A percentile compares a stretch with the other conserved stretches of the same genome.
phyloP scores from a whole-genome alignment of 2,888 invertebrate species.

The Magallana nippona region DNA sequence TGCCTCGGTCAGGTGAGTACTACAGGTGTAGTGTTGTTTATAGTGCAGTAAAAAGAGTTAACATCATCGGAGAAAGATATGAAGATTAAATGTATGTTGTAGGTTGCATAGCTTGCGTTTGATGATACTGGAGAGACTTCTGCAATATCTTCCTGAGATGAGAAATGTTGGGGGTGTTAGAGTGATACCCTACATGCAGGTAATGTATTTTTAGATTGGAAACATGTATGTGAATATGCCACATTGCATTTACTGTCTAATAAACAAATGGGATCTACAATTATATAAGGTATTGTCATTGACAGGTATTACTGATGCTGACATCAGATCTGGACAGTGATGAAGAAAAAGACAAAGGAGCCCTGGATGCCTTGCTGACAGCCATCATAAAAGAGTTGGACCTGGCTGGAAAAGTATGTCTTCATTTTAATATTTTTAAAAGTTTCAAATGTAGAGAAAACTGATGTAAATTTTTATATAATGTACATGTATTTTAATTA shows the following conservation, averaged over 20 bases:
- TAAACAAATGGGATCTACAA: too few relatives aligned
- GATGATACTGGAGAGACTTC: constrained; percentile 76
- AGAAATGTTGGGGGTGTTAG: constrained; percentile 90
- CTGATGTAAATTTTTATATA: too few relatives aligned
- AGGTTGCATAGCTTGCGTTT: constrained; percentile 81
- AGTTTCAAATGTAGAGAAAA: too few relatives aligned
- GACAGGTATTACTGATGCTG: constrained; percentile 90
- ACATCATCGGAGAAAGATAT: not conserved
- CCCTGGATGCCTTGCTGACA: constrained; percentile 88
- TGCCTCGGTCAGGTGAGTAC: constrained; percentile 61
- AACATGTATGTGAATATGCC: too few relatives aligned
- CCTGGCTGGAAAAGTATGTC: constrained; percentile 59
- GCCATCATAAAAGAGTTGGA: constrained; percentile 84
- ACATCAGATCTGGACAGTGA: constrained; percentile 93
- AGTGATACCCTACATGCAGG: constrained; percentile 95
- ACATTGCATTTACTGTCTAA: too few relatives aligned
- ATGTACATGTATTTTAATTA: too few relatives aligned
- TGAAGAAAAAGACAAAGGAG: constrained; percentile 89
- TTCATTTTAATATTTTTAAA: not conserved
- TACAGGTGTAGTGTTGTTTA: not conserved
- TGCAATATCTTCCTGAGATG: constrained; percentile 89
- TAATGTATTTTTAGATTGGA: constrained; percentile 73
- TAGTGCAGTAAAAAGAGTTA: not conserved
- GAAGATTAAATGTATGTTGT: not conserved
- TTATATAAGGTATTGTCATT: too few relatives aligned